Evolutionary conservation across 2,113 vertebrate genomes (phyloP), one percentile per base, ranked within the genome.

Genomic region (Aleadryas rufinucha): DNA sequence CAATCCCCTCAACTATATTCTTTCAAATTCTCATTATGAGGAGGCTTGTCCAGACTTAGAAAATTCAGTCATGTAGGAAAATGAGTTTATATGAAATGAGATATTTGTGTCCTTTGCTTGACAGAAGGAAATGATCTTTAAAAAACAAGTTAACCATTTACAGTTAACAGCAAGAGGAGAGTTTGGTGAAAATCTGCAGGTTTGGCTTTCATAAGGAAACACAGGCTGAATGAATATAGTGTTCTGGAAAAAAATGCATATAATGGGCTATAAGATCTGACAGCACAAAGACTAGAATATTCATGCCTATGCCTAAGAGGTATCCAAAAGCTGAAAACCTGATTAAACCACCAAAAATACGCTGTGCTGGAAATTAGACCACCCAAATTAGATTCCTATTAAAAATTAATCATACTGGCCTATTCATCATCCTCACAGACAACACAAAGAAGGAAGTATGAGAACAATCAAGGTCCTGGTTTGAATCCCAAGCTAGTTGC

Each of bases 361-460:
- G 22, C 90, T 68, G 33, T 80, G 85, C 83, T 94, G 57, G 44
- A 96, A 96, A 96, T 88, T 3, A 86, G 52, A 84, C 84, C 71
- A 50, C 88, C 83, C 72, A 92, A 95, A 96, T 97, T 93, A 96
- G 90, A 94, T 75, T 95, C 83, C 75, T 90, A 92, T 92, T 94
- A 93, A 94, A 96, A 97, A 95, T 91, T 92, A 80, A 96, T 89
- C 90, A 84, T 26, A 64, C 52, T 35, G 69, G 83, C 47, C 83
- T 84, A 92, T 93, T 95, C 90, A 93, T 97, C 95, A 96, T 78
- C 56, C 56, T 88, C 68, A 49, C 53, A 88, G 90, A 83, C 82
- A 93, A 79, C 47, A 94, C 63, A 86, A 85, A 84, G 84, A 30
- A 53, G 17, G 88, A 82, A 86, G 23, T 28, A 65, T 6, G 37